Evolutionary conservation across 2,113 vertebrate species (phyloP).

Genomic region (Solenodon paradoxus): DNA sequence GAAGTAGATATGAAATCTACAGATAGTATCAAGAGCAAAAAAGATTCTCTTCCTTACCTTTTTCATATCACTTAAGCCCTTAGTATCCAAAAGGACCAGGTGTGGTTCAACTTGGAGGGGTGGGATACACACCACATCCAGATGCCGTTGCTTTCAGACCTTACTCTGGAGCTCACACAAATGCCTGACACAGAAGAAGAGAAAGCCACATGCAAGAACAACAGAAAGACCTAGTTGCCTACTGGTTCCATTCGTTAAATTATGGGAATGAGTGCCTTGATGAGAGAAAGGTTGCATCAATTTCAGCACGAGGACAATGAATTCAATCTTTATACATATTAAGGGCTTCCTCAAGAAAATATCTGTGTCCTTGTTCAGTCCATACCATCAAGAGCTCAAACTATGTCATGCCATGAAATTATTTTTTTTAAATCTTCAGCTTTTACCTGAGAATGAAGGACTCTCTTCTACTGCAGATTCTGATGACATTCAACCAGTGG

Average conservation of each 20-base stretch:
- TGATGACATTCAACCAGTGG: background rate
- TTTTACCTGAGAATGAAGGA: background rate
- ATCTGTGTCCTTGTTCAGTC: too few species aligned
- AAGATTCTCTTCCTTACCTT: conserved; percentile 60
- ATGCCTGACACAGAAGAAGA: conserved; percentile 67
- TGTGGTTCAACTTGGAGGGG: conserved; percentile 53
- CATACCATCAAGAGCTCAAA: background rate
- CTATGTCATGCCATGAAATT: background rate
- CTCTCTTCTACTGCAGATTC: background rate
- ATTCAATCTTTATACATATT: too few species aligned
- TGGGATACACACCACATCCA: conserved; percentile 81
- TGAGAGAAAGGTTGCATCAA: background rate
- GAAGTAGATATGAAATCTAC: background rate
- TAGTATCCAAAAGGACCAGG: conserved; percentile 78
- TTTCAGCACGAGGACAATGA: background rate
- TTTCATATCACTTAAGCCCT: conserved; percentile 76
- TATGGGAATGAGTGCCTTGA: background rate
- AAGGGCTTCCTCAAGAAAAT: too few species aligned
- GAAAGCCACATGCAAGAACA: background rate
- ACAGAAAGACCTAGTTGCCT: background rate
- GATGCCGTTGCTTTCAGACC: conserved; percentile 79
- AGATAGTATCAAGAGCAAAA: background rate
- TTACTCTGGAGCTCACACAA: conserved; percentile 63
- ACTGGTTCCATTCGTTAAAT: background rate
- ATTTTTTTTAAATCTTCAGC: background rate